A percentile compares a stretch with the other conserved stretches of the same genome.
phyloP scores from a whole-genome alignment of 2,888 invertebrate genomes.

The Alsophila aescularia region DNA sequence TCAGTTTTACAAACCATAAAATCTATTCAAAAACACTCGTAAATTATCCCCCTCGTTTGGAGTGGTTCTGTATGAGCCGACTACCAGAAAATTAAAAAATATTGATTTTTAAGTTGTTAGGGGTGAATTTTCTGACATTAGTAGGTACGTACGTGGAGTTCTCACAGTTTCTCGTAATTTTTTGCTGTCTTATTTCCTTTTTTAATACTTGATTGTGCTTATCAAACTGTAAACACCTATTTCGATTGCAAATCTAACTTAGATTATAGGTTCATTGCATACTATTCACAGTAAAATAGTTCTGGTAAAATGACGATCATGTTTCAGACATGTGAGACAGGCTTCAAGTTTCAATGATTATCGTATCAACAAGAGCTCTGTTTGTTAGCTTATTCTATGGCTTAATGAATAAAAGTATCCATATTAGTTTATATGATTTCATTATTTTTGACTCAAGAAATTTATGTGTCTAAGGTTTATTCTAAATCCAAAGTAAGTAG shows the following conservation, averaged over 20 bases:
- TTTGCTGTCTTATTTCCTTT: too few species aligned
- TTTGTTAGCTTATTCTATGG: background rate
- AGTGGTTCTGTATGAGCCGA: slow-evolving; percentile 32
- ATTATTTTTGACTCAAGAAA: background rate
- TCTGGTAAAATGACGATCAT: background rate
- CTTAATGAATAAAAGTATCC: background rate
- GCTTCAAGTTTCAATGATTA: background rate
- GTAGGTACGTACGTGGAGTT: background rate
- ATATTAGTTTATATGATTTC: background rate
- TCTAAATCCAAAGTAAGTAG: too few species aligned
- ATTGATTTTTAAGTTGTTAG: slow-evolving; percentile 30
- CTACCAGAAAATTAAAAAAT: slow-evolving; percentile 22
- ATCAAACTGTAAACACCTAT: too few species aligned
- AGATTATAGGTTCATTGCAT: too few species aligned
- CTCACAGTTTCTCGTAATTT: background rate
- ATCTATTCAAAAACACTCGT: slow-evolving; percentile 56
- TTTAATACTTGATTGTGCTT: too few species aligned
- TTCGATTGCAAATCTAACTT: too few species aligned
- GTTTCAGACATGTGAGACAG: background rate
- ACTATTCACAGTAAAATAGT: background rate
- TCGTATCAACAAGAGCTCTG: background rate
- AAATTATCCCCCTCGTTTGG: slow-evolving; percentile 53
- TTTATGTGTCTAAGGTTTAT: too few species aligned
- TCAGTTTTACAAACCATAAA: slow-evolving; percentile 68
- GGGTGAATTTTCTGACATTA: background rate